Percentiles rank a stretch among this genome's conserved stretches.
These are phyloP conservation scores for Phymanthus crucifer DNA, from an alignment of 92 coral and sea anemone genomes.

Conservation along the genomic window DNA sequence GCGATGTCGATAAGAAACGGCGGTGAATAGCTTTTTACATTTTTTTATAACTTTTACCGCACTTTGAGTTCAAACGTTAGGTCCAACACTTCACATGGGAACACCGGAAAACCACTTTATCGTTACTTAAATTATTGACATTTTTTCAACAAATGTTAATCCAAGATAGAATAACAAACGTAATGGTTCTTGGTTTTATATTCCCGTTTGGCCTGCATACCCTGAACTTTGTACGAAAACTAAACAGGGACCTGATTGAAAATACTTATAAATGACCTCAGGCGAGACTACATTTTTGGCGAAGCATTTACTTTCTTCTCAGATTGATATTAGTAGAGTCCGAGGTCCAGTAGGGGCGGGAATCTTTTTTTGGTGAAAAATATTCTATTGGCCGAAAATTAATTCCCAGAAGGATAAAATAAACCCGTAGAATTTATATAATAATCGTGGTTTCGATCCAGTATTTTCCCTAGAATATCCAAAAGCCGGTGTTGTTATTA, in stretches of 20 bases:
- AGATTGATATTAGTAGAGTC: not conserved
- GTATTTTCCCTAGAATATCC: not conserved
- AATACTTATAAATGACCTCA: not conserved
- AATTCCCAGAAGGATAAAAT: not conserved
- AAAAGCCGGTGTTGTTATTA: not conserved
- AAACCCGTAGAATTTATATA: not conserved
- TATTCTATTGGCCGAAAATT: not conserved
- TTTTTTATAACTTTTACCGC: not conserved
- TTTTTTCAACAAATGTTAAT: slow-evolving; percentile 9
- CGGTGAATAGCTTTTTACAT: too few relatives aligned
- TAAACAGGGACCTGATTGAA: not conserved
- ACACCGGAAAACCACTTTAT: slow-evolving; percentile 8
- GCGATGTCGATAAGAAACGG: not conserved
- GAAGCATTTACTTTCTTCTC: not conserved
- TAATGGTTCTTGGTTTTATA: too few relatives aligned
- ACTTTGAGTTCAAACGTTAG: slow-evolving; percentile 1
- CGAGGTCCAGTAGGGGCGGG: not conserved
- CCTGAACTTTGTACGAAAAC: not conserved
- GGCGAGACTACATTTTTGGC: not conserved
- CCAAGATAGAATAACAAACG: slow-evolving; percentile 10
- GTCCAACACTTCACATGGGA: not conserved
- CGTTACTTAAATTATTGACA: not conserved
- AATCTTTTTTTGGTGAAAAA: not conserved
- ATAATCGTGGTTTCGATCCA: not conserved
- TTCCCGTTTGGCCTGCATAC: too few relatives aligned